Conservation (phyloP, 2,797 vertebrate species). For the Pangasius djambal region DNA sequence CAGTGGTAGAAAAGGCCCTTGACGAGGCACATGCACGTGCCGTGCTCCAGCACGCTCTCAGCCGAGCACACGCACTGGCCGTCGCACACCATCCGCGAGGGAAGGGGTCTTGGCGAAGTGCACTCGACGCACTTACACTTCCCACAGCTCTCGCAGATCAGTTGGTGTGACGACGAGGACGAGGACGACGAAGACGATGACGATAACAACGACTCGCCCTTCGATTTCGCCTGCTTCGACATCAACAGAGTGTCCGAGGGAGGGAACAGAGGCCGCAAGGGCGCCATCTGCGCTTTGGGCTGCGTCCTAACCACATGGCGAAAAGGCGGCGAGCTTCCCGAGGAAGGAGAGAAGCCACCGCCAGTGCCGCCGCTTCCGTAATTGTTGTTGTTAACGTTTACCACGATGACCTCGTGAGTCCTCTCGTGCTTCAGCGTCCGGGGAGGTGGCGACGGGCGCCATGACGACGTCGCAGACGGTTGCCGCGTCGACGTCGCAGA, state of each 20-base stretch:
- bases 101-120: conserved; percentile 87
- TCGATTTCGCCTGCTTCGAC: conserved; percentile 38
- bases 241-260: conserved; percentile 53
- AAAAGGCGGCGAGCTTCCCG: conserved; percentile 72
- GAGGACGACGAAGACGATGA: conserved; percentile 60
- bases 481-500: conserved; percentile 68
- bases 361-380: conserved; percentile 64
- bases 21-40: conserved; percentile 96
- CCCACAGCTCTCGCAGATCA: conserved; percentile 94
- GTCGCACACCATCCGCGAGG: conserved; percentile 89
- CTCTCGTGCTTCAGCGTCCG: conserved; percentile 89
- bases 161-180: conserved; percentile 83
- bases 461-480: conserved; percentile 67
- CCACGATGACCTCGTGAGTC: conserved; percentile 91
- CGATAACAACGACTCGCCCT: conserved; percentile 48
- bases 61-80: conserved; percentile 93
- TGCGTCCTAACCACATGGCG: conserved; percentile 84
- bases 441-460: conserved; percentile 77
- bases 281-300: conserved; percentile 75
- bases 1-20: conserved; percentile 99
- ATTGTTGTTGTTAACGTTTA: conserved; percentile 91
- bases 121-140: conserved; percentile 95
- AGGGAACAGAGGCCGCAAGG: conserved; percentile 64
- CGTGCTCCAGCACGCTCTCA: conserved; percentile 91
- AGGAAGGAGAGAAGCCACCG: not conserved